Evolutionary conservation across 2,113 vertebrate genomes (phyloP).

Genomic region (Craseonycteris thonglongyai): DNA sequence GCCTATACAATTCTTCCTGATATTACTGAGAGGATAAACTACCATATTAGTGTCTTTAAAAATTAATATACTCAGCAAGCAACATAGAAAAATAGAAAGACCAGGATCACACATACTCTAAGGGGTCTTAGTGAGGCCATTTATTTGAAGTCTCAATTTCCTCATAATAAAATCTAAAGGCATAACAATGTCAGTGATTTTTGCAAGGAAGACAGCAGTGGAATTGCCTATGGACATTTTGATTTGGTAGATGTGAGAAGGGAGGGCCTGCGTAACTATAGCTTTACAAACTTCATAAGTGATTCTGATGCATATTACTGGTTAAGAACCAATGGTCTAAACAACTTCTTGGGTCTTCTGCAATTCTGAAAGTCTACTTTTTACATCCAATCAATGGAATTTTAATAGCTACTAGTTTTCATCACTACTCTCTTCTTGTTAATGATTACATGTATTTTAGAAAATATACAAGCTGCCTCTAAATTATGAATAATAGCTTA

Average conservation of each 20-base stretch:
- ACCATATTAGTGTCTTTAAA: conserved; percentile 8
- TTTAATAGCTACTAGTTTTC: conserved; percentile 11
- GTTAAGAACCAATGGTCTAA: conserved; percentile 33
- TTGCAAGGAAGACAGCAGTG: not conserved
- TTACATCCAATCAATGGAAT: conserved; percentile 19
- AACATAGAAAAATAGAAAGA: conserved; percentile 5
- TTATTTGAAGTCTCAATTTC: conserved; percentile 26
- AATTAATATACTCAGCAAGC: conserved; percentile 9
- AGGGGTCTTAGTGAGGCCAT: not conserved
- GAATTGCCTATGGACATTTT: not conserved
- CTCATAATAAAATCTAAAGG: conserved; percentile 22
- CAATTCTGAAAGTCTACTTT: conserved; percentile 36
- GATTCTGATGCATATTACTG: conserved; percentile 18
- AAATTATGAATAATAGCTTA: conserved; percentile 37
- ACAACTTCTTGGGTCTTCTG: conserved; percentile 25
- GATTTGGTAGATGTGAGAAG: not conserved
- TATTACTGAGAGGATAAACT: not conserved
- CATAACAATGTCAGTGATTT: not conserved
- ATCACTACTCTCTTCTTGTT: conserved; percentile 23
- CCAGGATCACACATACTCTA: not conserved
- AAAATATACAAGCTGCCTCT: not conserved
- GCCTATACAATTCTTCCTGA: not conserved
- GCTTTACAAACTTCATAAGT: not conserved
- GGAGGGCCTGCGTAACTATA: not conserved
- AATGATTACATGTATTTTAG: conserved; percentile 54